Evolutionary conservation across 2,888 invertebrate genomes (phyloP), one percentile per base, ranked within the genome.

Genomic region (Netelia virgata): DNA sequence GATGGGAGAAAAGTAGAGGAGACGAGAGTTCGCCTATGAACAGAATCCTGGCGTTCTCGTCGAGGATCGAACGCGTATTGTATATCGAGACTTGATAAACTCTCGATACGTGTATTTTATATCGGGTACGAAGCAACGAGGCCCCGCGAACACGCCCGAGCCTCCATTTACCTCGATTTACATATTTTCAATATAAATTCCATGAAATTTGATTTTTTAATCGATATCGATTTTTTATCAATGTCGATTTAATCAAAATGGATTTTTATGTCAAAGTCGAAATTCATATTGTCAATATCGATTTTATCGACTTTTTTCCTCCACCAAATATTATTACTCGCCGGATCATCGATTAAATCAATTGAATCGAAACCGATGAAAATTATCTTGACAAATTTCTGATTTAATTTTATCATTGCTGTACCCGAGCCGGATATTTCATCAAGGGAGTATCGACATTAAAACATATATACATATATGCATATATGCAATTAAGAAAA

Each of bases 361-460:
- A 47, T 47, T 47, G 6, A 1, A 47, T 10, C 14, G 10, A 11
- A 2, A 10, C 1, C 14, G 10, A 47, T 47, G 0, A 47, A 47
- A 47, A 47, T 47, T 47, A 14, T 11, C 1, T 47, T 47, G 47
- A 14, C 14, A 47, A 14, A 10, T 47, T 47, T 47, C 47, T 47
- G 11, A 47, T 14, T 47, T 47, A 47, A 70, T 75, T 79, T 75
- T 75, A 70, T 53, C 18, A 23, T 74, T 70, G 74, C 77, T 70
- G 75, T 82, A 47, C 53, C 79, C 36, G 57, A 70, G 63, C 59
- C 68, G 83, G 70, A 83, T 18, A 64, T 75, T 78, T 78, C 78
- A 74, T 18, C 3, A 79, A 83, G 83, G 83, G 79, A 83, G 83
- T 83, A 83, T 79, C 57, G 73, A 75, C 28, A 72, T 18, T 47